Base-by-base conservation (phyloP, 2,888 invertebrate species). In the Bursaphelenchus okinawaensis region DNA sequence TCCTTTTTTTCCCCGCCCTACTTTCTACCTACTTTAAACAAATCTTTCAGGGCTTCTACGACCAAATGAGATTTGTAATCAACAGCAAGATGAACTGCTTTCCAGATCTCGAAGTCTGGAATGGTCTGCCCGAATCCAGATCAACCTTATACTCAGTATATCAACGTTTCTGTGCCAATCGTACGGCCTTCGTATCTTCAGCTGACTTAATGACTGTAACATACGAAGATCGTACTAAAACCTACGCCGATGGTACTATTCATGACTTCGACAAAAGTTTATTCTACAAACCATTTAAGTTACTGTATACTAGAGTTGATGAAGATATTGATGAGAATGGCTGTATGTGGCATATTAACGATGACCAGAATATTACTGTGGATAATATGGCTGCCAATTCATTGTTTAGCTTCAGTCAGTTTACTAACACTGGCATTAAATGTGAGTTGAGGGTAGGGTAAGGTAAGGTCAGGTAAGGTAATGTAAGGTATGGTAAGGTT, bases 111-210 rank as follows among this genome's bases (percentile, higher is more conserved):
- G 67, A 71, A 29, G 62, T 63, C 9, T 62, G 57, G 58, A 67
- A 69, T 60, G 62, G 64, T 9, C 52, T 52, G 0, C 20, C 52
- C 19, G 12, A 26, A 8, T 52, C 55, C n/a, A 59, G 57, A 9
- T 28, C 54, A 9, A 16, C 54, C 4, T 52, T 58, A 9, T 63
- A 56, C 27, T 40, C 52, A 16, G 26, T 27, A 8, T 29, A 63
- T 50, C 50, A 31, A 1, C 58, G 55, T 4, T 74, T 79, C 75
- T 79, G 79, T 63, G 40, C 66, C 27, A 74, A 76, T 22, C 52
- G 60, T 0, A 69, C 75, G 7, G 51, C 54, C 0, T 75, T 71
- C 59, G 56, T 70, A 27, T 68, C 75, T 23, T 62, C 69, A 6
- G 50, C 74, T 9, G 72, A 77, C 66, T 27, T 70, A 9, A 59